Evolutionary conservation across 2,113 vertebrate species (phyloP), one percentile per base, ranked within the genome.

Genomic region (Myxocyprinus asiaticus): DNA sequence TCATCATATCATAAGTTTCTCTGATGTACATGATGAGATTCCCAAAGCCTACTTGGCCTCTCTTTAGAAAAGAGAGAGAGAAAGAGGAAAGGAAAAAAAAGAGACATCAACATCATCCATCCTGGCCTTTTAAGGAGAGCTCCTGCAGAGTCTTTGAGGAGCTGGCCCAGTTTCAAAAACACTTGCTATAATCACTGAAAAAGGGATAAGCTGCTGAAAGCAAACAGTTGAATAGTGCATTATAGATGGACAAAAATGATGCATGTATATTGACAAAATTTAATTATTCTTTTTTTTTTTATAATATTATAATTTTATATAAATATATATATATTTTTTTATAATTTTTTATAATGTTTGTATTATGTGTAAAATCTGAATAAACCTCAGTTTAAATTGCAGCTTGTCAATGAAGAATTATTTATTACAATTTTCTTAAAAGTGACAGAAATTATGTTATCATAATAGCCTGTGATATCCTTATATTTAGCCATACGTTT

Each of bases 101-200:
- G n/a, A 69, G 63, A 75, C 5, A 58, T 45, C 88, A 87, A 91
- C 89, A 92, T 92, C 90, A 91, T 89, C 89, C 69, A 69, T 78
- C 87, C 90, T 85, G 84, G 83, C 92, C 92, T 92, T 93, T 92
- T 93, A 93, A 91, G 92, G 91, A 91, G 87, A 89, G 90, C 89
- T 92, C 89, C 89, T 89, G 90, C 14, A 87, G 89, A 90, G 88
- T 86, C 85, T 85, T 87, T 85, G 83, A 89, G 76, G 62, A 9
- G 71, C 82, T 92, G 91, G 90, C 90, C 90, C 89, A 92, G 83
- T 90, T 91, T 91, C 88, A 83, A 89, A 89, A 62, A 74, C 48
- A 9, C 71, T 53, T 22, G 10, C 56, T 62, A 74, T 62, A 74
- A 74, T 74, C 50, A 74, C 71, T 74, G 58, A 63, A 63, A 74